These are phyloP conservation scores for Lutraria lutraria DNA, from an alignment of 2,888 invertebrate genomes.

Conservation along the genomic window DNA sequence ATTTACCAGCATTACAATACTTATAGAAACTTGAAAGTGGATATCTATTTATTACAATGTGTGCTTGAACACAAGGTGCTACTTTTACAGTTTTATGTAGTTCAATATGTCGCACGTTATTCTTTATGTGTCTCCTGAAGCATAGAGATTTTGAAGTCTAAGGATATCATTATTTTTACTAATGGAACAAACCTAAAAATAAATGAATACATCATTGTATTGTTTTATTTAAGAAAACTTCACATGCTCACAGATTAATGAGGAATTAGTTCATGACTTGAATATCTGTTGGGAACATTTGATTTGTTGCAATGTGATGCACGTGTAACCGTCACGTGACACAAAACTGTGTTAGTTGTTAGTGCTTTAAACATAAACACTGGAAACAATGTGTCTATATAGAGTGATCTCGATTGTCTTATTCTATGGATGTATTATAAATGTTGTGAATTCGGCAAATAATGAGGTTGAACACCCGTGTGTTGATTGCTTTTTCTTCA, in stretches of 20 bases:
- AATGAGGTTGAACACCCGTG: constrained; percentile 32
- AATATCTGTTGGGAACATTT: neutral
- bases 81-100: neutral
- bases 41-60: neutral
- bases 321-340: neutral
- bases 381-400: neutral
- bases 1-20: neutral
- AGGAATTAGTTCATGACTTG: neutral
- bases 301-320: neutral
- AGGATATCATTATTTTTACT: no score
- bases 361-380: neutral
- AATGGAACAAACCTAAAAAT: no score
- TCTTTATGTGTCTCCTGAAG: neutral
- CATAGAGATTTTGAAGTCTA: neutral
- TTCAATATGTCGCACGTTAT: neutral
- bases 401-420: neutral
- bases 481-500: constrained; percentile 30
- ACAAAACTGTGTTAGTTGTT: neutral
- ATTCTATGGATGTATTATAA: constrained; percentile 5
- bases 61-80: neutral
- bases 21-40: neutral
- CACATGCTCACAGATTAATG: neutral
- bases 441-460: constrained; percentile 2
- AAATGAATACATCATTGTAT: neutral
- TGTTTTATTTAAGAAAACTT: neutral